Evolutionary conservation across 2,888 invertebrate species (phyloP).

Genomic region (Epinotia ramella): DNA sequence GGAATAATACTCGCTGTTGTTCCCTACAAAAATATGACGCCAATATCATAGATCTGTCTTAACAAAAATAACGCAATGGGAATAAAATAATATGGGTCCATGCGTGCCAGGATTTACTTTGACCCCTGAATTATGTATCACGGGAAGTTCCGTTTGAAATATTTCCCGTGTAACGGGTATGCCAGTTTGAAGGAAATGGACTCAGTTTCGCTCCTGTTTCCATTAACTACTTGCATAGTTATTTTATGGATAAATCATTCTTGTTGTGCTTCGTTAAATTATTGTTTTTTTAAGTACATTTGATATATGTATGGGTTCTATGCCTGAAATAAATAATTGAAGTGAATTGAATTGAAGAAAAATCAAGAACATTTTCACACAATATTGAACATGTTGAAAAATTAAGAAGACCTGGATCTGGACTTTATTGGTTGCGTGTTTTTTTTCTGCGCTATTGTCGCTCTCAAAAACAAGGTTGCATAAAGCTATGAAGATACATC

Average conservation of each 20-base stretch:
- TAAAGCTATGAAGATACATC: too few relatives aligned
- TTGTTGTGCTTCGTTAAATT: too few relatives aligned
- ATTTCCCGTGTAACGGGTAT: background rate
- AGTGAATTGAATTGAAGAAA: too few relatives aligned
- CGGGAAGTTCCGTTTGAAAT: background rate
- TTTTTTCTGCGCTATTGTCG: too few relatives aligned
- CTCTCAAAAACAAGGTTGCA: too few relatives aligned
- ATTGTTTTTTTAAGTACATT: too few relatives aligned
- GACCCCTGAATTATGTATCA: slow-evolving; percentile 10
- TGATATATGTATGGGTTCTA: too few relatives aligned
- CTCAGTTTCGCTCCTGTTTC: background rate
- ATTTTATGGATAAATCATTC: background rate
- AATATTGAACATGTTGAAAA: too few relatives aligned
- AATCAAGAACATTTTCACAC: too few relatives aligned
- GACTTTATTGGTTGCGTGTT: too few relatives aligned
- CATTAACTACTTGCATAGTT: background rate
- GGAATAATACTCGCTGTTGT: slow-evolving; percentile 33
- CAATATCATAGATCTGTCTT: slow-evolving; percentile 38
- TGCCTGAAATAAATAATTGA: too few relatives aligned
- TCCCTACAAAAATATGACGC: slow-evolving; percentile 33
- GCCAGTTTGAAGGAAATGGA: slow-evolving; percentile 5
- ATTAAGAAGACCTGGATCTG: too few relatives aligned
- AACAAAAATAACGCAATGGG: slow-evolving; percentile 34
- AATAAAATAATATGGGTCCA: slow-evolving; percentile 11
- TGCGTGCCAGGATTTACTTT: background rate